Evolutionary conservation across 2,797 vertebrate species (phyloP).

Genomic region (Acomys russatus): DNA sequence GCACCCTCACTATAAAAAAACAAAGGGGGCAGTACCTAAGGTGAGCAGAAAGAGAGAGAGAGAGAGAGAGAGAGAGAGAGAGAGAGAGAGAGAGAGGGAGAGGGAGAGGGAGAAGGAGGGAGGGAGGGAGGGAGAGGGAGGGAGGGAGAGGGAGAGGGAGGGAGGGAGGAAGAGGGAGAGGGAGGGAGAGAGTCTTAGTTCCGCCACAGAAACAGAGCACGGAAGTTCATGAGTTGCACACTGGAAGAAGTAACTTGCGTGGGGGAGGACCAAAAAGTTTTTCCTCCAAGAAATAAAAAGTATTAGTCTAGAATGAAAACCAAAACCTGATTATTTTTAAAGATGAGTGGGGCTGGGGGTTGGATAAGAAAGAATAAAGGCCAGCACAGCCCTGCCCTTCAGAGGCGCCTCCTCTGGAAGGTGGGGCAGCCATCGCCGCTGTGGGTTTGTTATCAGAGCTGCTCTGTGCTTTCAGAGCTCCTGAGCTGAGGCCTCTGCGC

Average conservation of each 20-base stretch:
- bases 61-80: too few relatives aligned
- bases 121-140: too few relatives aligned
- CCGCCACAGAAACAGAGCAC: not conserved
- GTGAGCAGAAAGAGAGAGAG: too few relatives aligned
- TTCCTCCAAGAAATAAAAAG: conserved; percentile 25
- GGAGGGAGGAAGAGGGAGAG: too few relatives aligned
- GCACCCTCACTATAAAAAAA: not conserved
- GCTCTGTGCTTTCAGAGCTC: not conserved
- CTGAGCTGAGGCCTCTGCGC: not conserved
- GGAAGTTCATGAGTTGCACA: not conserved
- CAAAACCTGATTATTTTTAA: not conserved
- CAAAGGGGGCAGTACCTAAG: not conserved
- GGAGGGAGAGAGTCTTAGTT: not conserved
- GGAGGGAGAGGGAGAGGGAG: too few relatives aligned
- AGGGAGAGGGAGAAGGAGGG: too few relatives aligned
- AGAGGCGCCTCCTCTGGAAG: not conserved
- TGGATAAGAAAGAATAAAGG: not conserved
- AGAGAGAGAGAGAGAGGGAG: too few relatives aligned
- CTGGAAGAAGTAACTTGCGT: conserved; percentile 20
- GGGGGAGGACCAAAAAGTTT: not conserved
- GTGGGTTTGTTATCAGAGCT: not conserved
- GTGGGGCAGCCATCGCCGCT: too few relatives aligned
- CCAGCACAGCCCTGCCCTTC: not conserved
- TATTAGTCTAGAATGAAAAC: conserved; percentile 34
- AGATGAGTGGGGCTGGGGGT: not conserved